Evolutionary conservation across 2,888 invertebrate species (phyloP), one percentile per base, ranked within the genome.

Genomic region (Oxycera nigricornis): DNA sequence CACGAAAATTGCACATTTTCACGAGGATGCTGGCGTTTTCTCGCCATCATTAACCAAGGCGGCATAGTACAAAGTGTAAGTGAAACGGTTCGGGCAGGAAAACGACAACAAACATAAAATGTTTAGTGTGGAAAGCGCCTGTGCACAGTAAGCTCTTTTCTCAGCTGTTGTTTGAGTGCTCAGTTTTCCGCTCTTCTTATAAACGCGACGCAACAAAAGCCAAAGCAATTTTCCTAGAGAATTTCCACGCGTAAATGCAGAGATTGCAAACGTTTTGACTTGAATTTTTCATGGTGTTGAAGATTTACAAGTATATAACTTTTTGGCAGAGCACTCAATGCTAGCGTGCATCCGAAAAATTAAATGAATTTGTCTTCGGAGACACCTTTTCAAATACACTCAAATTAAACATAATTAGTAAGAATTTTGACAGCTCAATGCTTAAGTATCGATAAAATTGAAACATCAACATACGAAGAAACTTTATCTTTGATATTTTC

Each of bases 161-260:
- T 14, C 65, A 65, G 65, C 65, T 65, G 65, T 65, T 65, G 11
- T 14, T 62, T 24, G 20, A 2, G 62, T 62, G 62, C 39, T 59
- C 59, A 26, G 26, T 30, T 59, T 28, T 26, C 28, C 30, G 59
- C 30, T 59, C 39, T 62, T 35, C 26, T 62, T n/a, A n/a, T 59
- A 2, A 2, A 30, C 30, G 9, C 2, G n/a, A 9, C 59, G 14
- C 22, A n/a, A n/a, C 11, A 59, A 59, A 30, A 59, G 30, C n/a
- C 17, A 14, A 28, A 59, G 28, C 14, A 28, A 59, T 28, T 28
- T 30, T 28, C 30, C 22, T 14, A 11, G 4, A 7, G 24, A 55
- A 17, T 24, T 17, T 2, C 14, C 30, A 14, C n/a, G 17, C 26
- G 59, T n/a, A 3, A 30, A 59, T 59, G 59, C 30, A 59, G 59